These are phyloP conservation scores for Steinernema hermaphroditum DNA, from an alignment of 2,888 invertebrate genomes.

Conservation along the genomic window DNA sequence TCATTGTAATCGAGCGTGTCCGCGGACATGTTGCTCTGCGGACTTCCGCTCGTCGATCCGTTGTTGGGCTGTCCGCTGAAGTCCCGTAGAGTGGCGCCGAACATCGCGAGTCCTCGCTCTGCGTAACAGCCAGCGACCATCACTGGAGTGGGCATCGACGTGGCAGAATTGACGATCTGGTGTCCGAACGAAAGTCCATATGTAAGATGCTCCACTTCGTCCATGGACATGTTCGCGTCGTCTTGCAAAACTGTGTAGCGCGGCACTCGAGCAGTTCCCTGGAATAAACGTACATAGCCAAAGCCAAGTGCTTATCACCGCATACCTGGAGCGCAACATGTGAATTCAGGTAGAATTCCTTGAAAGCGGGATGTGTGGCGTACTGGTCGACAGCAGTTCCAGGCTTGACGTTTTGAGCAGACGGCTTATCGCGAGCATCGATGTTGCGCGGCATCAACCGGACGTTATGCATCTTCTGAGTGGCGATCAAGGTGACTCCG, in stretches of 20 bases:
- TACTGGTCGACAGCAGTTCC: slow-evolving; percentile 56
- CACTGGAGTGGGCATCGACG: slow-evolving; percentile 57
- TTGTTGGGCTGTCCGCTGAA: no score
- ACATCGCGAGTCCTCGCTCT: slow-evolving; percentile 48
- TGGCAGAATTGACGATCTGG: slow-evolving; percentile 55
- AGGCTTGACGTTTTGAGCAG: slow-evolving; percentile 53
- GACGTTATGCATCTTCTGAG: slow-evolving; percentile 52
- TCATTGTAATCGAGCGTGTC: no score
- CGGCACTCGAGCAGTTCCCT: slow-evolving; percentile 61
- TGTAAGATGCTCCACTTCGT: slow-evolving; percentile 54
- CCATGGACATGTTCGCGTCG: slow-evolving; percentile 49
- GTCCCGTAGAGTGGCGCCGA: no score
- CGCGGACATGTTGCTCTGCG: no score
- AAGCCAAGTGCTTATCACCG: no score
- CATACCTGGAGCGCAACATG: slow-evolving; percentile 60
- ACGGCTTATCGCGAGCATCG: slow-evolving; percentile 20
- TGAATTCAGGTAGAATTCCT: slow-evolving; percentile 59
- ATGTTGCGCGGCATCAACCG: slow-evolving; percentile 35
- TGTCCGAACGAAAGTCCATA: slow-evolving; percentile 53
- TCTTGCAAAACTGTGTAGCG: slow-evolving; percentile 61
- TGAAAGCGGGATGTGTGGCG: slow-evolving; percentile 50
- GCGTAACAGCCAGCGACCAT: slow-evolving; percentile 56
- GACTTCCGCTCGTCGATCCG: no score
- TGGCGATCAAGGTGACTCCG: slow-evolving; percentile 53
- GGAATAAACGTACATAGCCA: background rate